Conservation (phyloP, 1,140 invertebrate genomes). For the Spodoptera litura region DNA sequence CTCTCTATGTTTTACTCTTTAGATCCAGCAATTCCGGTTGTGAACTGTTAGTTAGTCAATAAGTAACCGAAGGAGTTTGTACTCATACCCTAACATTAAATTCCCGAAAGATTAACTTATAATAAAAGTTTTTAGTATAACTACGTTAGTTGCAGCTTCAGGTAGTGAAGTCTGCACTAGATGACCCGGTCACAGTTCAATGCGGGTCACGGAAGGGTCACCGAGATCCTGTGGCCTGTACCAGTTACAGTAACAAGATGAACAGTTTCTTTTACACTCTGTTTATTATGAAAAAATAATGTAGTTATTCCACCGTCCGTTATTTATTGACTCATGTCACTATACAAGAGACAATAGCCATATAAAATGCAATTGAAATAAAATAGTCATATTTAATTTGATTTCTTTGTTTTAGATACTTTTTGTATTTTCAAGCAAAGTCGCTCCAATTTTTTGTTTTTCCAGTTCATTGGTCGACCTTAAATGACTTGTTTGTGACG, state of each 20-base stretch:
- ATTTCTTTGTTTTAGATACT: not conserved
- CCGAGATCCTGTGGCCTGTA: constrained; percentile 1
- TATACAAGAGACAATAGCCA: too few species aligned
- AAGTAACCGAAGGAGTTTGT: too few species aligned
- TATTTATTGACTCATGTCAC: too few species aligned
- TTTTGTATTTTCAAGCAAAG: not conserved
- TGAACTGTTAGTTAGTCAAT: too few species aligned
- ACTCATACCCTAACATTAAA: too few species aligned
- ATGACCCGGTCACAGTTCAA: constrained; percentile 21
- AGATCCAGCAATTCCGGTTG: too few species aligned
- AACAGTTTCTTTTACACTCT: not conserved
- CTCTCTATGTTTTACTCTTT: too few species aligned
- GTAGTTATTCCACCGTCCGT: too few species aligned
- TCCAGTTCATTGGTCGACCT: constrained; percentile 16
- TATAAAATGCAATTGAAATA: too few species aligned
- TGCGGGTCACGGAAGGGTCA: constrained; percentile 20
- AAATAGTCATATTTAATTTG: not conserved
- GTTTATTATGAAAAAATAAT: not conserved
- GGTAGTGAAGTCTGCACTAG: not conserved
- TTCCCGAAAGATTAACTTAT: too few species aligned
- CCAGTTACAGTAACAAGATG: not conserved
- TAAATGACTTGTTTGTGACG: constrained; percentile 4
- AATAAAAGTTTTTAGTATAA: not conserved
- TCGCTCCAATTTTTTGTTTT: not conserved
- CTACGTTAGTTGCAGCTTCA: not conserved